Conservation (phyloP, 2,113 vertebrate genomes). For the Polypterus senegalus region DNA sequence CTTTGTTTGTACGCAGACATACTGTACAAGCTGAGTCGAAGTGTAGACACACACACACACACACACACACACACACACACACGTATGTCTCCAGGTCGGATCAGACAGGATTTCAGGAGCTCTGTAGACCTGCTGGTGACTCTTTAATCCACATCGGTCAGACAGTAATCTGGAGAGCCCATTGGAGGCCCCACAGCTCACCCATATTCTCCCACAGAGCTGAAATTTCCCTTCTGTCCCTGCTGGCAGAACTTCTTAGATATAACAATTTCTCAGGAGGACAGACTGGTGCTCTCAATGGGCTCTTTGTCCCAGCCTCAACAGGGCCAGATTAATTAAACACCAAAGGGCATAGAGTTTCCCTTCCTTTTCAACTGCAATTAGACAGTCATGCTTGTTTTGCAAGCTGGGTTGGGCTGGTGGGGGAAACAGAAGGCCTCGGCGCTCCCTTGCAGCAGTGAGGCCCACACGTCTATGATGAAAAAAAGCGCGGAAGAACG, state of each 20-base stretch:
- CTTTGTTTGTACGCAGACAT: no score
- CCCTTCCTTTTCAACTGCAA: neutral
- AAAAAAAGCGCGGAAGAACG: no score
- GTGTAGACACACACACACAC: no score
- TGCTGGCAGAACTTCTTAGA: constrained; percentile 84
- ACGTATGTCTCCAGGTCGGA: no score
- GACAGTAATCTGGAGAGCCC: constrained; percentile 46
- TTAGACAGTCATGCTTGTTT: no score
- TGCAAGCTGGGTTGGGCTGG: no score
- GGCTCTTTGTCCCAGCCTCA: constrained; percentile 74
- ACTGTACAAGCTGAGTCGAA: no score
- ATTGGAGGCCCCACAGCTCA: constrained; percentile 44
- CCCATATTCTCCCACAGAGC: constrained; percentile 62
- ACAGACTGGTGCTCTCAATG: constrained; percentile 72
- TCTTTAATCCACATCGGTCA: constrained; percentile 65
- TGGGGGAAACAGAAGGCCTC: no score
- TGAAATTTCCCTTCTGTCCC: constrained; percentile 65
- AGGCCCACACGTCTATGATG: no score
- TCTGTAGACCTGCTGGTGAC: constrained; percentile 37
- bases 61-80: no score
- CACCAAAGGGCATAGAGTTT: constrained; percentile 57
- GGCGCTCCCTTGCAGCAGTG: no score
- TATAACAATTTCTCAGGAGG: constrained; percentile 77
- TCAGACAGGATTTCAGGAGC: constrained; percentile 32
- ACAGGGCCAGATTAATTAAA: constrained; percentile 94